These are phyloP conservation scores for Anomalospiza imberbis DNA, from an alignment of 2,797 vertebrate genomes.

Conservation along the genomic window DNA sequence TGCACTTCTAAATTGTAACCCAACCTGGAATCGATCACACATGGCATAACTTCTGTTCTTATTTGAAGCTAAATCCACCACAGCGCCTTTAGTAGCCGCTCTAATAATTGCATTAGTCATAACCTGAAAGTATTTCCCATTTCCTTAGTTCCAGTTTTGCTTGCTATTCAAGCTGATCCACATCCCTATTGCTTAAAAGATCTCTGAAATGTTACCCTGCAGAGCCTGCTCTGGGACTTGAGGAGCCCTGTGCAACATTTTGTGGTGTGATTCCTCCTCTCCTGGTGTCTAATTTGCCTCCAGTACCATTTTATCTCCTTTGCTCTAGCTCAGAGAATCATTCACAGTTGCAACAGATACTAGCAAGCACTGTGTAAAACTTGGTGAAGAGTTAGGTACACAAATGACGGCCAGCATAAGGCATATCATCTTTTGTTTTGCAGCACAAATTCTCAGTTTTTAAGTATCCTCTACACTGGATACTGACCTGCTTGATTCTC, in stretches of 20 bases:
- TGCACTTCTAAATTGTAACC: slow-evolving; percentile 34
- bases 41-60: slow-evolving; percentile 16
- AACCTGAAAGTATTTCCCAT: slow-evolving; percentile 37
- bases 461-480: neutral
- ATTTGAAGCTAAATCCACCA: slow-evolving; percentile 28
- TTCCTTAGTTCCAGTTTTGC: slow-evolving; percentile 31
- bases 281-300: neutral
- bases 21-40: slow-evolving; percentile 55
- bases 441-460: neutral
- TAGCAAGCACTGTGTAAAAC: neutral
- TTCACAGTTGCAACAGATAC: neutral
- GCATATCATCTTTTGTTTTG: neutral
- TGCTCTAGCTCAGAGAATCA: neutral
- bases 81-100: neutral
- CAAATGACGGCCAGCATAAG: neutral
- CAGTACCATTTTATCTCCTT: neutral
- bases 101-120: slow-evolving; percentile 55
- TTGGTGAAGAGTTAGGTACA: neutral
- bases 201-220: neutral
- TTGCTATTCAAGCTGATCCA: slow-evolving; percentile 26
- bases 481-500: neutral
- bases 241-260: neutral
- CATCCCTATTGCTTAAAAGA: neutral
- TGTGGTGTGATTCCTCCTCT: neutral
- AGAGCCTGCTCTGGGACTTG: neutral